Evolutionary conservation across 64 coral and sea anemone species (phyloP), one percentile per base, ranked within the genome.

Genomic region (Acropora yongei): DNA sequence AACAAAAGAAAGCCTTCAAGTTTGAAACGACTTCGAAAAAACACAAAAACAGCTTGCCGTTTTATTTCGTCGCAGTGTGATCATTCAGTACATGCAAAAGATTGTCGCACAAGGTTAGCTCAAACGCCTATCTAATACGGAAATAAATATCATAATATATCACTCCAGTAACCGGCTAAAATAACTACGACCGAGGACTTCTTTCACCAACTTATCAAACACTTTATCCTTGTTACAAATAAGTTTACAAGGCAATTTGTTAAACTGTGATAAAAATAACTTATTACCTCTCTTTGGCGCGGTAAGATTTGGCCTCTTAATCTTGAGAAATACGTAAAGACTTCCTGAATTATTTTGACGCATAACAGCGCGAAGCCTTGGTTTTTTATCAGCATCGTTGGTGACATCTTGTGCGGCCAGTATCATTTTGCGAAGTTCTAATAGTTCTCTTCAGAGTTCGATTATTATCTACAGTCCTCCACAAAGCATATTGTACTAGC

Each of bases 271-370:
- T n/a, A 19, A 47, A 17, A 14, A 48, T 1, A 68, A 17, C 13
- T 69, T 9, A 19, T 84, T 69, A 84, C 81, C 81, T 69, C 5
- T 69, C 60, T 47, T 10, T 18, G 14, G 4, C 16, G 61, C 5
- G 0, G 8, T 66, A 3, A 57, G 5, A 4, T 41, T 3, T 45
- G 60, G 60, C 14, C 19, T 68, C 48, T 47, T 57, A 68, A 63
- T 8, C 43, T 57, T 84, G 14, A 84, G 81, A 69, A 45, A 84
- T 45, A 84, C 69, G 11, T 68, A 68, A 68, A 44, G 81, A 10
- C 19, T n/a, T 11, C 82, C 82, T 3, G 61, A 44, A 16, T 16
- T 65, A 71, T 69, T 71, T 71, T 85, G 65, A 8, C 45, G 42
- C 63, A 48, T 71, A 7, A 85, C 41, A 16, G 80, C 80, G 1